Percentiles rank a stretch among this genome's conserved stretches.
These are phyloP conservation scores for Pseudochirops corinnae DNA, from an alignment of 2,797 vertebrate genomes.

Conservation along the genomic window DNA sequence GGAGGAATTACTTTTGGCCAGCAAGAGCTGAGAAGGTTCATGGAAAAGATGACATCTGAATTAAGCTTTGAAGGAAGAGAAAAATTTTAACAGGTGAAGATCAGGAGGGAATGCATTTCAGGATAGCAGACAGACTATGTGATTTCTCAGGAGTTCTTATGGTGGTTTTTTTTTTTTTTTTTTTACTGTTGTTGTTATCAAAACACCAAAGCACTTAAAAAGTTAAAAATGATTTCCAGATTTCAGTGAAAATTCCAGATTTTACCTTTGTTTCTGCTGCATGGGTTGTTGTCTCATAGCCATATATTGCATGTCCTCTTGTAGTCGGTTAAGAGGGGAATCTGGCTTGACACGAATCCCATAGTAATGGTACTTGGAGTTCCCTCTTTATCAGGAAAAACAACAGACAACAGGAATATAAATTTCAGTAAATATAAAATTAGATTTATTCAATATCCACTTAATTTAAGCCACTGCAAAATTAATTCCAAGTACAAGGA, in stretches of 20 bases:
- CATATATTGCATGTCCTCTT: slow-evolving; percentile 92
- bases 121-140: background rate
- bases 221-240: slow-evolving; percentile 1
- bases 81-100: background rate
- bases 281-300: slow-evolving; percentile 91
- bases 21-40: background rate
- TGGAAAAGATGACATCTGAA: background rate
- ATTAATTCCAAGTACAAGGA: slow-evolving; percentile 19
- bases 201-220: background rate
- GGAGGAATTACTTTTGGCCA: background rate
- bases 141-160: background rate
- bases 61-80: background rate
- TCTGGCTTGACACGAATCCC: slow-evolving; percentile 91
- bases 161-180: background rate
- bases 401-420: slow-evolving; percentile 64
- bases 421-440: slow-evolving; percentile 56
- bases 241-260: slow-evolving; percentile 22
- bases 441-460: background rate
- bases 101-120: background rate
- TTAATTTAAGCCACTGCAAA: slow-evolving; percentile 45
- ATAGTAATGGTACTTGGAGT: slow-evolving; percentile 91
- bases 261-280: slow-evolving; percentile 90
- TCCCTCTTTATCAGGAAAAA: slow-evolving; percentile 85
- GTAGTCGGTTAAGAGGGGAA: slow-evolving; percentile 89
- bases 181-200: background rate